Evolutionary conservation across 2,888 invertebrate species (phyloP), one percentile per base, ranked within the genome.

Genomic region (Lymantria dispar): DNA sequence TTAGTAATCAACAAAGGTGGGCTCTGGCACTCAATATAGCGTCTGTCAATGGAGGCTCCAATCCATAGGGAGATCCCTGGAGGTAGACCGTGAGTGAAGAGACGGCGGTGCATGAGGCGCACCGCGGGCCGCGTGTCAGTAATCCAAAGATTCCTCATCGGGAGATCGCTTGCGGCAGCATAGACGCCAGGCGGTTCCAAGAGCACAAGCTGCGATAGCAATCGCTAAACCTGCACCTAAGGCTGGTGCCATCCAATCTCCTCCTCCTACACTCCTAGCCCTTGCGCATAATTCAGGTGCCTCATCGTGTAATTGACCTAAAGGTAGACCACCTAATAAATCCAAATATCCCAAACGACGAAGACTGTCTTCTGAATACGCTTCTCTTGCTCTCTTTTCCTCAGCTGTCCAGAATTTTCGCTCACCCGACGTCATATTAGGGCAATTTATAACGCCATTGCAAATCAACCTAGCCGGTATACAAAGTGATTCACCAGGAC

Each of bases 371-470:
- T 94, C 87, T 50, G 94, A 86, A 77, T 93, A 86, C 30, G 91
- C 89, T 64, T 92, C 92, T 60, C 93, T 86, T 37, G 93, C 92
- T 56, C 80, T 75, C 50, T 88, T 91, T 29, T 91, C 90, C 74
- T 87, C 90, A 2, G 82, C 72, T n/a, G 88, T 87, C 89, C 88
- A 89, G 65, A 84, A 87, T 53, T 85, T 89, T 31, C 85, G 80
- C 64, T 93, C 93, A 37, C 82, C 82, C 30, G 86, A 80, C 0
- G 95, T 94, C 12, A 94, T 85, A 74, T 95, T 95, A 0, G 97
- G 97, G 80, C 98, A 98, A 79, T 98, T 98, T 12, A 96, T 93
- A 2, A 97, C 94, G 5, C 97, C 97, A 75, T 98, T 97, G 81
- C 98, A 98, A 1, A 98, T 94, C 22, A 97, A 88, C 69, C 96